A percentile compares a stretch with the other conserved stretches of the same genome.
phyloP scores from a whole-genome alignment of 2,888 invertebrate species.

The Pyralis farinalis region DNA sequence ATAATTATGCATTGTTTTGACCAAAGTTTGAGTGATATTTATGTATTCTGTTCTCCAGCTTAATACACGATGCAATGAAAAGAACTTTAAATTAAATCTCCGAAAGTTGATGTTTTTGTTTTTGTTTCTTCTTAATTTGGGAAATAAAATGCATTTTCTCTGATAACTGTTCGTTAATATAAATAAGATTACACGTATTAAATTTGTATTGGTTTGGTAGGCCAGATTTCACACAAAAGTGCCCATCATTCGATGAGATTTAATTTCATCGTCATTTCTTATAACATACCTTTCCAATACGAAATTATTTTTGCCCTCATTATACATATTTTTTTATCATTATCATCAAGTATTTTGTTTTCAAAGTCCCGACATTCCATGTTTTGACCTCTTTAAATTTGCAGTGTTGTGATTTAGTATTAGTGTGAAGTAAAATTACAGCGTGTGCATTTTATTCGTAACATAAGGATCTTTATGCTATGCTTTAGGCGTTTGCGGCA shows the following conservation, averaged over 20 bases:
- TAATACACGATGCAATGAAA: too few species aligned
- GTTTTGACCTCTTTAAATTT: conserved; percentile 29
- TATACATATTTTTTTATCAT: not conserved
- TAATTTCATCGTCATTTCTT: not conserved
- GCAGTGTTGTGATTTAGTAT: conserved; percentile 58
- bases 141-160: too few species aligned
- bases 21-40: too few species aligned
- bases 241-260: too few species aligned
- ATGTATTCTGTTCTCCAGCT: too few species aligned
- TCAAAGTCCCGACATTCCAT: conserved; percentile 32
- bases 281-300: not conserved
- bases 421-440: conserved; percentile 26
- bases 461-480: conserved; percentile 35
- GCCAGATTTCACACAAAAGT: not conserved
- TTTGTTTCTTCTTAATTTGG: too few species aligned
- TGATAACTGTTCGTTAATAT: too few species aligned
- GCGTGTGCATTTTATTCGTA: conserved; percentile 21
- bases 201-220: too few species aligned
- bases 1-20: too few species aligned
- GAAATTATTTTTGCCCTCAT: not conserved
- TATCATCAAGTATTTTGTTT: not conserved
- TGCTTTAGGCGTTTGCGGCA: conserved; percentile 44
- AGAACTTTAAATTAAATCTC: too few species aligned
- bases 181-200: too few species aligned
- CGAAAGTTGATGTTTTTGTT: too few species aligned